phyloP scores from a whole-genome alignment of 2,797 vertebrate species.

The Crenichthys baileyi region DNA sequence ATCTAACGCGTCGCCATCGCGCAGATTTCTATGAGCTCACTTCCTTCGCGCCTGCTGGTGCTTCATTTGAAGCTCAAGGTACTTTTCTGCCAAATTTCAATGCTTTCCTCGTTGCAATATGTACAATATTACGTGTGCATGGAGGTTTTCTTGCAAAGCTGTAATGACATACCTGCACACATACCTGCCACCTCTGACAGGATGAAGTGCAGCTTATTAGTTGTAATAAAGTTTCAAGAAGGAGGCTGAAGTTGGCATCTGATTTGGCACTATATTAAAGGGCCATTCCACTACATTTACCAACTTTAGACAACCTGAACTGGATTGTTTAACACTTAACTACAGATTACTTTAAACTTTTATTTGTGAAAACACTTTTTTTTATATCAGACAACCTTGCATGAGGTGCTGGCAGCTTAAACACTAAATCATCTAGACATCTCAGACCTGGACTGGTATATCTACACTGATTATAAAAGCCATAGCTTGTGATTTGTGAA shows the following conservation, averaged over 20 bases:
- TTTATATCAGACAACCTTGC: too few species aligned
- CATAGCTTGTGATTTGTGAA: neutral
- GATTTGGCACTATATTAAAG: neutral
- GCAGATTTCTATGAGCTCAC: conserved; percentile 57
- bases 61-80: conserved; percentile 53
- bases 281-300: neutral
- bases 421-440: neutral
- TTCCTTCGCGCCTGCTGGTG: conserved; percentile 40
- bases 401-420: too few species aligned
- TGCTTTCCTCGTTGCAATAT: neutral
- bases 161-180: neutral
- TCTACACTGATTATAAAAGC: neutral
- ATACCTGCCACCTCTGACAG: neutral
- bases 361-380: too few species aligned
- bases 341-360: too few species aligned
- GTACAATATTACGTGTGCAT: neutral
- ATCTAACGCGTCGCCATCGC: conserved; percentile 68
- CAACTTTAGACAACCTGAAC: neutral
- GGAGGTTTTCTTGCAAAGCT: neutral
- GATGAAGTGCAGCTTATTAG: neutral
- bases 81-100: neutral
- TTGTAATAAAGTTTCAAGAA: neutral
- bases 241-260: neutral
- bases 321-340: too few species aligned
- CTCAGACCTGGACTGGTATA: neutral